These are phyloP conservation scores for Hydropotes inermis DNA, from an alignment of 2,113 vertebrate genomes.

Conservation along the genomic window DNA sequence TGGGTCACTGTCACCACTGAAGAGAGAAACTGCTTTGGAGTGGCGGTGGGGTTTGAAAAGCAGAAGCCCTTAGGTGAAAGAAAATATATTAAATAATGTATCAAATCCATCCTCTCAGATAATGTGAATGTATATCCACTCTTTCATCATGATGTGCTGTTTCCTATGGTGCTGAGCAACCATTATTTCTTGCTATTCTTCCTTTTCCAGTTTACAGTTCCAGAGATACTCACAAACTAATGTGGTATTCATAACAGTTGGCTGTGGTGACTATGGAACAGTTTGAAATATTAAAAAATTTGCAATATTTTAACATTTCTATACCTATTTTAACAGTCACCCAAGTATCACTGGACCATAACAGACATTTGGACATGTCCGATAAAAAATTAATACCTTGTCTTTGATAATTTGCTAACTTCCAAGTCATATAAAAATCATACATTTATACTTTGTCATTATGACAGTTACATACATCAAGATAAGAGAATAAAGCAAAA, in stretches of 20 bases:
- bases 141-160: neutral
- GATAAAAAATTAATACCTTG: neutral
- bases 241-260: neutral
- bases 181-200: neutral
- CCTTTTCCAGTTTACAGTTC: neutral
- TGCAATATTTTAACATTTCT: neutral
- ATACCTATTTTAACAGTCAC: neutral
- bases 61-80: neutral
- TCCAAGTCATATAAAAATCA: neutral
- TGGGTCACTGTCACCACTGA: neutral
- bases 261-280: neutral
- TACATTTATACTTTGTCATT: slow-evolving; percentile 3
- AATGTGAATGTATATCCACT: neutral
- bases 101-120: neutral
- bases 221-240: neutral
- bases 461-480: neutral
- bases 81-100: neutral
- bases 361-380: neutral
- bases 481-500: neutral
- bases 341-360: neutral
- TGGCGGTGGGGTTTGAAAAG: neutral
- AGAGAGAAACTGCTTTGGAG: neutral
- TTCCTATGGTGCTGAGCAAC: neutral
- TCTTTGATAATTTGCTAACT: neutral
- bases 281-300: neutral